Conservation (phyloP, 2,113 vertebrate genomes). For the Herpetotheres cachinnans region DNA sequence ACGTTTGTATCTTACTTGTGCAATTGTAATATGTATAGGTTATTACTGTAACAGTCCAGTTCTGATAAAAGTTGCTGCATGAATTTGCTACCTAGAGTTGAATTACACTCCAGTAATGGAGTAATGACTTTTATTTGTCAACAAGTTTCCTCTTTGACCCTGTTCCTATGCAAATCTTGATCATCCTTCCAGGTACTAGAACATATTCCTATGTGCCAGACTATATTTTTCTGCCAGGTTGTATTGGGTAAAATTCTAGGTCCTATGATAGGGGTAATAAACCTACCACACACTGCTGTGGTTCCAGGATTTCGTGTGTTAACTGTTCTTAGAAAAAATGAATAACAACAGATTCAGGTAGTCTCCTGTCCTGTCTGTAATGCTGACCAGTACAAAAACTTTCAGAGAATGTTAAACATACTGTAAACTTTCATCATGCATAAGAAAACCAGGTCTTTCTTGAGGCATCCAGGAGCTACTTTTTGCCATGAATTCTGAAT, state of each 20-base stretch:
- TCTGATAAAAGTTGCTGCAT: neutral
- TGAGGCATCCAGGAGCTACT: neutral
- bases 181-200: neutral
- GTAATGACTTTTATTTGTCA: neutral
- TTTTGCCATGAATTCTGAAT: neutral
- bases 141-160: neutral
- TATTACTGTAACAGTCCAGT: neutral
- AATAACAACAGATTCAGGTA: neutral
- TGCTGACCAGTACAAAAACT: neutral
- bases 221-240: neutral
- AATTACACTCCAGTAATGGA: neutral
- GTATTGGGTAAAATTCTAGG: neutral
- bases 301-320: neutral
- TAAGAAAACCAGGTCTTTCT: neutral
- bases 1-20: neutral
- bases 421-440: neutral
- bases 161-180: neutral
- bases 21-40: neutral
- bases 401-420: neutral
- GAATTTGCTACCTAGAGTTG: neutral
- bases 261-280: neutral
- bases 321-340: neutral
- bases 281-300: neutral
- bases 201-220: neutral
- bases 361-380: neutral